Evolutionary conservation across 2,888 invertebrate genomes (phyloP).

Genomic region (Lycocerus yunnanus): DNA sequence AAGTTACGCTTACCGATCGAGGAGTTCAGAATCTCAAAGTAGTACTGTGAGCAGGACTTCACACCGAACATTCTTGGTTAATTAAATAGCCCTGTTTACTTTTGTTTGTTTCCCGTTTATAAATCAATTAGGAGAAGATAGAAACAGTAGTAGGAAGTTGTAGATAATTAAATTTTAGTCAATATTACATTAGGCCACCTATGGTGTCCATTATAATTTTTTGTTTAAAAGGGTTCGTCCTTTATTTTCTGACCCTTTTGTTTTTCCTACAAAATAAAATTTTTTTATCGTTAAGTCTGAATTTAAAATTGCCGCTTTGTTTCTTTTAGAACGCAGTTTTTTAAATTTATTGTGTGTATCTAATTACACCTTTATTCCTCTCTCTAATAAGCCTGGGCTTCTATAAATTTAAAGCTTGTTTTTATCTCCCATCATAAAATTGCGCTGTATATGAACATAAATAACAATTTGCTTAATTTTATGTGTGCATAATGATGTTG

Average conservation of each 20-base stretch:
- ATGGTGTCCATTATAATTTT: no score
- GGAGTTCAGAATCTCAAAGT: no score
- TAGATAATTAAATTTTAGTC: no score
- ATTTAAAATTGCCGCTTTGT: neutral
- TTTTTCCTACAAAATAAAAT: neutral
- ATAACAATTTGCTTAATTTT: neutral
- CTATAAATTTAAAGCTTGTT: neutral
- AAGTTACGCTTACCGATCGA: no score
- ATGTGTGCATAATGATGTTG: neutral
- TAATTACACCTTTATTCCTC: neutral
- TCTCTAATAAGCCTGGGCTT: neutral
- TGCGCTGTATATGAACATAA: neutral
- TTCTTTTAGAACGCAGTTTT: neutral
- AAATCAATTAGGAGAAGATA: no score
- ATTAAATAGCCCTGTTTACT: no score
- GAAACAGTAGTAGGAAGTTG: no score
- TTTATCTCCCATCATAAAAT: neutral
- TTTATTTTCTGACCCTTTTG: neutral
- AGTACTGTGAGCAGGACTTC: no score
- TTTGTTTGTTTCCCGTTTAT: no score
- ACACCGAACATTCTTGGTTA: no score
- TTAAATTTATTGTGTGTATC: neutral
- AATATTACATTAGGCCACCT: no score
- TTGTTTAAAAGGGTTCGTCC: neutral
- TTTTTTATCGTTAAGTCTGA: neutral